Evolutionary conservation across 2,888 invertebrate species (phyloP), one percentile per base, ranked within the genome.

Genomic region (Ceratothoa steindachneri): DNA sequence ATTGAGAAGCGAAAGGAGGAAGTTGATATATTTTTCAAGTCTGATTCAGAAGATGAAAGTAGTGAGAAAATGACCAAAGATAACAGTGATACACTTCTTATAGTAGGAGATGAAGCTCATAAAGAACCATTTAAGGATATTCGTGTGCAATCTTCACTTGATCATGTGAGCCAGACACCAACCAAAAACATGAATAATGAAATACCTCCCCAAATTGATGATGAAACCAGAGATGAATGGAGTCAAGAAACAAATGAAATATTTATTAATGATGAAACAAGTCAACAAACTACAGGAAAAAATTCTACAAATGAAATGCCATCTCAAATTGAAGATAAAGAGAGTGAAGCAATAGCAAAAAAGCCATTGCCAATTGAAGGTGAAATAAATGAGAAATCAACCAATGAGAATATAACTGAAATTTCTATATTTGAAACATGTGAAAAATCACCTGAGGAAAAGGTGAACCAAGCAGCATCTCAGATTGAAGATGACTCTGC

Each of bases 1-100:
- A 85, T 92, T 80, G 88, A 91, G 82, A 88, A 90, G 82, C 88
- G 91, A 70, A 90, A 90, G 81, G 90, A 90, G 83, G 90, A 91
- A 84, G 89, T 91, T 69, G 88, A 89, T 81, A 87, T 89, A 81
- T 89, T 93, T 82, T 93, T 90, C 81, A 90, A 91, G 85, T 91
- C 91, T 81, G 90, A 90, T 75, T 82, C 81, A 1, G 87, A 88
- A 76, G 89, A 89, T 80, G 87, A 87, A 41, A 41, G 41, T 9
- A 41, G 41, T 9, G 41, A 15, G 88, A 86, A 76, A 72, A 75
- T 28, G 77, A 80, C 52, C 78, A 77, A 30, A 31, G 64, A 73
- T 30, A 24, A 27, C 30, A 30, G 30, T 4, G 15, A 15, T 27
- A 19, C 1, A 41, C n/a, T n/a, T n/a, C n/a, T n/a, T n/a, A n/a